A percentile compares a stretch with the other conserved stretches of the same genome.
Conservation (phyloP, 2,888 invertebrate species). For the Ophion ellenae region DNA sequence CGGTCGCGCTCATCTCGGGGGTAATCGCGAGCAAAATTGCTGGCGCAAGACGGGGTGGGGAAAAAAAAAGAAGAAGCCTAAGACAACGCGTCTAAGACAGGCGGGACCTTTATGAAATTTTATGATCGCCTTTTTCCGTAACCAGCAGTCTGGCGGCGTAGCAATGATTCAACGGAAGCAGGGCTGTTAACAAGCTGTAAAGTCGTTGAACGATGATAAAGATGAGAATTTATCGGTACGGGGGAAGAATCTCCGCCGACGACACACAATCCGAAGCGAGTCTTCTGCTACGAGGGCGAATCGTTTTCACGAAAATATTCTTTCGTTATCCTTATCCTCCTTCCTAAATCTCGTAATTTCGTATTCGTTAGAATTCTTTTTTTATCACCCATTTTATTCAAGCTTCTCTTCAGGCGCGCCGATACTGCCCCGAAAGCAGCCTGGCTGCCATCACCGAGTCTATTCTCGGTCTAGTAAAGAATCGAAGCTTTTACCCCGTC, state of each 20-base stretch:
- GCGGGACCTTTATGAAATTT: conserved; percentile 53
- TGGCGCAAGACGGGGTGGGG: neutral
- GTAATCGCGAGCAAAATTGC: conserved; percentile 46
- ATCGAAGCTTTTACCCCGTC: too few relatives aligned
- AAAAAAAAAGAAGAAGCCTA: conserved; percentile 16
- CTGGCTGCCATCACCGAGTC: too few relatives aligned
- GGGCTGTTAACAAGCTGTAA: conserved; percentile 53
- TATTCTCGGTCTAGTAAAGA: too few relatives aligned
- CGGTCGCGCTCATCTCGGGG: conserved; percentile 50
- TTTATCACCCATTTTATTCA: too few relatives aligned
- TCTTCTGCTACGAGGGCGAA: neutral
- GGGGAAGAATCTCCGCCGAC: conserved; percentile 10
- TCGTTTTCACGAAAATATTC: neutral
- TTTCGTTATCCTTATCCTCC: neutral
- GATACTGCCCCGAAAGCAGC: too few relatives aligned
- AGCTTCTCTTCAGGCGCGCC: too few relatives aligned
- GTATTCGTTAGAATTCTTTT: too few relatives aligned
- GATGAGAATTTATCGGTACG: conserved; percentile 29
- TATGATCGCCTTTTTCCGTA: conserved; percentile 32
- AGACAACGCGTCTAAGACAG: conserved; percentile 36
- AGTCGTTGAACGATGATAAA: conserved; percentile 34
- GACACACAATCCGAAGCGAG: neutral
- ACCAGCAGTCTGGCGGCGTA: neutral
- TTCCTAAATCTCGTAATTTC: too few relatives aligned
- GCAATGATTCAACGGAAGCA: conserved; percentile 44